A percentile compares a stretch with the other conserved stretches of the same genome.
Conservation (phyloP, 2,888 invertebrate genomes). For the Julus scanicus region DNA sequence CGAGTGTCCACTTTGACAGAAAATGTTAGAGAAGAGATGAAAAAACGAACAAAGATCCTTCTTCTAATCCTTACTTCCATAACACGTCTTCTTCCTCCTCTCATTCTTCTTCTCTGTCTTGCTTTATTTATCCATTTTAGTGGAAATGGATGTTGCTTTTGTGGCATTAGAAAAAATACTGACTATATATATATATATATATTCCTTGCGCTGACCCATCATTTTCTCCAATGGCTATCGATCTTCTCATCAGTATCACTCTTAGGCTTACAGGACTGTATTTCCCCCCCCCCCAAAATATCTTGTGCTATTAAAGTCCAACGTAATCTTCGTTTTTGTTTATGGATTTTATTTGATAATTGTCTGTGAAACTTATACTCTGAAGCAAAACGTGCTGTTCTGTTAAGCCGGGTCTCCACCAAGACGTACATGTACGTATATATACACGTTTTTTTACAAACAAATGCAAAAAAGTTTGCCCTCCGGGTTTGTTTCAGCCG, state of each 20-base stretch:
- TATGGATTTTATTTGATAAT: not conserved
- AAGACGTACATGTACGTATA: too few species aligned
- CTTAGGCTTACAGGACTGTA: not conserved
- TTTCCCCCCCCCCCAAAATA: not conserved
- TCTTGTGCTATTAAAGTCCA: too few species aligned
- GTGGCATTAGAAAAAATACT: slow-evolving; percentile 3
- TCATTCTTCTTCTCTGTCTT: slow-evolving; percentile 15
- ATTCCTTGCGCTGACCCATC: slow-evolving; percentile 24
- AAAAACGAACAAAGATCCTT: slow-evolving; percentile 35
- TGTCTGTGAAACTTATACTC: too few species aligned
- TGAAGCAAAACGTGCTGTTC: too few species aligned
- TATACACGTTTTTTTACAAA: too few species aligned
- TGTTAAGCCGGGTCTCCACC: too few species aligned
- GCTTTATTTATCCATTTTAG: slow-evolving; percentile 39
- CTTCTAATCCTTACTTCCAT: slow-evolving; percentile 42
- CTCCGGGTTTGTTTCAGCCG: too few species aligned
- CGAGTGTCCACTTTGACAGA: slow-evolving; percentile 39
- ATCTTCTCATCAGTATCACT: not conserved
- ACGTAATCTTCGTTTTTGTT: not conserved
- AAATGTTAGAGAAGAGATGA: slow-evolving; percentile 23
- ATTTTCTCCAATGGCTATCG: slow-evolving; percentile 36
- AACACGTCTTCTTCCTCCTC: slow-evolving; percentile 22
- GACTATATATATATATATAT: slow-evolving; percentile 1
- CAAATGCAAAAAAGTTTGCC: too few species aligned
- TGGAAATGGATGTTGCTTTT: slow-evolving; percentile 32